Evolutionary conservation across 2,888 invertebrate genomes (phyloP).

Genomic region (Patella depressa): DNA sequence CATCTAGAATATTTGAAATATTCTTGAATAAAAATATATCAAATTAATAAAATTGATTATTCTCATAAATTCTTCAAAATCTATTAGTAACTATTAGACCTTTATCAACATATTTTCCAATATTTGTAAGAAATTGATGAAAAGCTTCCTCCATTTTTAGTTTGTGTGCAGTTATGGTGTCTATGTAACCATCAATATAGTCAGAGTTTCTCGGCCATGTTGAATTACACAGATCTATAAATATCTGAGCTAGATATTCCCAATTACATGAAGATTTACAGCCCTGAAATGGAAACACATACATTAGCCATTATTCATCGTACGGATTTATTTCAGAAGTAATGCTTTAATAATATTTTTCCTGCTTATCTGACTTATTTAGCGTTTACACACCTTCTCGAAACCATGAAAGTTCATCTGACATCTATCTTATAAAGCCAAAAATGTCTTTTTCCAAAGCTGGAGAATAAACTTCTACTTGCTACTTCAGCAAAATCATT

Average conservation of each 20-base stretch:
- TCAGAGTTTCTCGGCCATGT: background rate
- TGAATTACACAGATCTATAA: background rate
- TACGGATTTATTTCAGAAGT: too few species aligned
- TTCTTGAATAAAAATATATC: too few species aligned
- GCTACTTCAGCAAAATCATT: too few species aligned
- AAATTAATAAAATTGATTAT: background rate
- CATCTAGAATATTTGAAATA: too few species aligned
- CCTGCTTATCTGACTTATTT: too few species aligned
- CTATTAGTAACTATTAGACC: background rate
- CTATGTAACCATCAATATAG: background rate
- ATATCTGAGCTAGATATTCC: slow-evolving; percentile 21
- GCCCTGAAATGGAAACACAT: slow-evolving; percentile 8
- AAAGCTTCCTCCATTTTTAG: background rate
- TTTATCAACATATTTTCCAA: background rate
- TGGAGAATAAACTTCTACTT: too few species aligned
- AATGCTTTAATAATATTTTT: too few species aligned
- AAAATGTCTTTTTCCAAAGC: too few species aligned
- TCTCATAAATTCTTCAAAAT: background rate
- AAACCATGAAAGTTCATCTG: too few species aligned
- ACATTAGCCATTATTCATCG: background rate
- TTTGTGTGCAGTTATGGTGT: background rate
- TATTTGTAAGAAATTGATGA: background rate
- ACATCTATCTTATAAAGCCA: too few species aligned
- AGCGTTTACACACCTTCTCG: too few species aligned
- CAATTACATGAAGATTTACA: slow-evolving; percentile 20